A percentile compares a stretch with the other conserved stretches of the same genome.
Conservation (phyloP, 2,888 invertebrate genomes). For the Nymphalis polychloros region DNA sequence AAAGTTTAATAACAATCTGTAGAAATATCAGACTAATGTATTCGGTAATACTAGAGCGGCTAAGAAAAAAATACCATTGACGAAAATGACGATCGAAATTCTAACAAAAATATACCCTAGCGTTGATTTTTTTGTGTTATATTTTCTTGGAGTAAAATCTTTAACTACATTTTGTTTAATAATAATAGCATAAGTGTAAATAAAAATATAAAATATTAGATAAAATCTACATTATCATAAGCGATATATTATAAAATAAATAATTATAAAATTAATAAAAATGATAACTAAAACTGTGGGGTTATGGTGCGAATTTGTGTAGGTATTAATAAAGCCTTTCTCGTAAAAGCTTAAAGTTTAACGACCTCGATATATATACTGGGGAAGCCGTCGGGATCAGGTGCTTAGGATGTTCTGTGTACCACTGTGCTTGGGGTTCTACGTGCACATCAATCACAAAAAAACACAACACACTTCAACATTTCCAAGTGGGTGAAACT, state of each 20-base stretch:
- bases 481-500: conserved; percentile 78
- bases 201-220: background rate
- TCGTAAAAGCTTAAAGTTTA: conserved; percentile 40
- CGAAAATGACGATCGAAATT: no score
- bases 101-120: no score
- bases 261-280: background rate
- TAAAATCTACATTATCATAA: background rate
- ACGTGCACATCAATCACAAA: conserved; percentile 69
- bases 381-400: conserved; percentile 23
- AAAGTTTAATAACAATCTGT: conserved; percentile 1
- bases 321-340: conserved; percentile 75
- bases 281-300: conserved; percentile 21
- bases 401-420: conserved; percentile 40
- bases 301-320: conserved; percentile 75
- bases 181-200: background rate
- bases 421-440: conserved; percentile 49
- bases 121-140: no score
- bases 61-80: background rate
- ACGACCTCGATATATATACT: conserved; percentile 19
- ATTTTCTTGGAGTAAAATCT: background rate
- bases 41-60: background rate
- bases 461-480: conserved; percentile 61
- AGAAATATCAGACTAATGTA: background rate
- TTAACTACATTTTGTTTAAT: background rate
- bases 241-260: background rate